A percentile compares a stretch with the other conserved stretches of the same genome.
phyloP scores from a whole-genome alignment of 2,888 invertebrate genomes.

The Synergus umbraculus region DNA sequence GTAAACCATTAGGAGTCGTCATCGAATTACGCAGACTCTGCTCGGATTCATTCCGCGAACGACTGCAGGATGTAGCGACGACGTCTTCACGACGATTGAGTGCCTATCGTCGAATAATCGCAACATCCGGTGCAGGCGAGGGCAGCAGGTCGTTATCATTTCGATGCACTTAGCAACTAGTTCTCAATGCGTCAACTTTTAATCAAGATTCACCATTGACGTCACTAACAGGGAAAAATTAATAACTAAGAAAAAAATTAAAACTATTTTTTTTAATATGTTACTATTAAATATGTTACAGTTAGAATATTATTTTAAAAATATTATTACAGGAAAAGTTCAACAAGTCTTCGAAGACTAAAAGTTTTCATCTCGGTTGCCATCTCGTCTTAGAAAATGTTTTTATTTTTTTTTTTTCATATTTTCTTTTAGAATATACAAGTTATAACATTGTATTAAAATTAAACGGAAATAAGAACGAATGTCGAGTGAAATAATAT shows the following conservation, averaged over 20 bases:
- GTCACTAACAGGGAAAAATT: not conserved
- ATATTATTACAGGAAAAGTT: too few species aligned
- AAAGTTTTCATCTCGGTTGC: too few species aligned
- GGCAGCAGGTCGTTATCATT: conserved; percentile 53
- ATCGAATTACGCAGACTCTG: conserved; percentile 32
- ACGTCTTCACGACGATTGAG: conserved; percentile 68
- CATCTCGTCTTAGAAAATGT: too few species aligned
- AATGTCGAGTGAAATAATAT: not conserved
- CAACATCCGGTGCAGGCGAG: conserved; percentile 68
- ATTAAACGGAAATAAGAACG: not conserved
- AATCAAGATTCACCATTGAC: conserved; percentile 49
- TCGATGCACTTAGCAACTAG: conserved; percentile 41
- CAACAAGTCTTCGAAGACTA: too few species aligned
- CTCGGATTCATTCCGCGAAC: conserved; percentile 23
- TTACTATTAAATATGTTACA: too few species aligned
- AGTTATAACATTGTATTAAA: too few species aligned
- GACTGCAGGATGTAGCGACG: conserved; percentile 44
- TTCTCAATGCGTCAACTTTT: conserved; percentile 63
- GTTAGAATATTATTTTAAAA: too few species aligned
- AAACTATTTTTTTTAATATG: too few species aligned
- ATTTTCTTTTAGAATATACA: too few species aligned
- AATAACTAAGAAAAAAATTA: not conserved
- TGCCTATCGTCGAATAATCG: conserved; percentile 71
- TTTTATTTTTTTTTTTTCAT: too few species aligned
- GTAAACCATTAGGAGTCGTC: conserved; percentile 29